Percentiles rank a stretch among this genome's conserved stretches.
These are phyloP conservation scores for Palaemon carinicauda DNA, from an alignment of 1,140 invertebrate species.

Conservation along the genomic window DNA sequence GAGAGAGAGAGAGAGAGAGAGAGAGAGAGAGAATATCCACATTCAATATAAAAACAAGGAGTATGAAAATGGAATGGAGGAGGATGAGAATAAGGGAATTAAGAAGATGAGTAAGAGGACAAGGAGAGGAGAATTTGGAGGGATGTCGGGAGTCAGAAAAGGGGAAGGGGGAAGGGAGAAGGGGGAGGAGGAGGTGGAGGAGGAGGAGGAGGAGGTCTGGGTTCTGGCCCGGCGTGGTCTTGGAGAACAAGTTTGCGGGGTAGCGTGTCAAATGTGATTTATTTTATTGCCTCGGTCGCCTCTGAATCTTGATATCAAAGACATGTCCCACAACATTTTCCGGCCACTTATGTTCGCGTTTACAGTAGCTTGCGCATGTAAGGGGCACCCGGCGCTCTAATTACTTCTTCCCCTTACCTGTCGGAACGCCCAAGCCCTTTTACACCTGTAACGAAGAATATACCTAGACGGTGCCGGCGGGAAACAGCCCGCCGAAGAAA, in stretches of 20 bases:
- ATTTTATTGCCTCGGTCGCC: constrained; percentile 28
- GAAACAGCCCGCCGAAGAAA: too few species aligned
- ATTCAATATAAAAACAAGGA: too few species aligned
- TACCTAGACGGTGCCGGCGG: too few species aligned
- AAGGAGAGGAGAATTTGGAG: too few species aligned
- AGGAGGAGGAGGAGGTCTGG: not conserved
- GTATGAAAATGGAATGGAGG: too few species aligned
- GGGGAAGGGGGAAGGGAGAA: not conserved
- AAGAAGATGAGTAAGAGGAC: not conserved
- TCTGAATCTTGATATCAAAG: constrained; percentile 33
- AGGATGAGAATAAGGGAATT: too few species aligned
- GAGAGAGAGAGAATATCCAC: too few species aligned
- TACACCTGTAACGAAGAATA: too few species aligned
- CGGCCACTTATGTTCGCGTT: constrained; percentile 36
- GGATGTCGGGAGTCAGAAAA: not conserved
- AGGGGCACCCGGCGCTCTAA: not conserved
- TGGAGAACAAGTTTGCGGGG: not conserved
- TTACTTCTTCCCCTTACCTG: too few species aligned
- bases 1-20: too few species aligned
- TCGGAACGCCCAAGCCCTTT: too few species aligned
- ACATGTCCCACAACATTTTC: constrained; percentile 13
- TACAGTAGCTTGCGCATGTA: not conserved
- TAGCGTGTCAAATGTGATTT: constrained; percentile 43
- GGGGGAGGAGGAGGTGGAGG: not conserved
- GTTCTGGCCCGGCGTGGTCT: too few species aligned